A percentile compares a stretch with the other conserved stretches of the same genome.
phyloP scores from a whole-genome alignment of 2,888 invertebrate species.

The Slavum lentiscoides region DNA sequence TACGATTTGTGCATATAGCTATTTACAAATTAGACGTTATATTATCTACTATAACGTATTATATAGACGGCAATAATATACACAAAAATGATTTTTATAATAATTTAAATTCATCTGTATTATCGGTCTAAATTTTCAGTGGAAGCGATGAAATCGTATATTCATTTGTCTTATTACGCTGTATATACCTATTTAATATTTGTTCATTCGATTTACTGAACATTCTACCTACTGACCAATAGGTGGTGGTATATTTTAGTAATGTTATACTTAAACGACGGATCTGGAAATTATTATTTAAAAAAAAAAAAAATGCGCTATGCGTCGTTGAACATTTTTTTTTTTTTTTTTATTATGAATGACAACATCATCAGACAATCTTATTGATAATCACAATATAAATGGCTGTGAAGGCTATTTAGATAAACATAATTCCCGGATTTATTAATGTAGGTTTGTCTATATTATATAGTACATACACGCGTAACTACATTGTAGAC shows the following conservation, averaged over 20 bases:
- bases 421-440: constrained; percentile 20
- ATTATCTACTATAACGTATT: no score
- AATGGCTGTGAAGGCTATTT: constrained; percentile 34
- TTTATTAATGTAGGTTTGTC: background rate
- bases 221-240: no score
- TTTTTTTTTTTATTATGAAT: constrained; percentile 20
- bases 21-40: no score
- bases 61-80: no score
- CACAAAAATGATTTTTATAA: no score
- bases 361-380: constrained; percentile 7
- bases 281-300: background rate
- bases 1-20: no score
- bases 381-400: constrained; percentile 8
- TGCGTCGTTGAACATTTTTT: background rate
- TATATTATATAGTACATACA: background rate
- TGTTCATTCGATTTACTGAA: background rate
- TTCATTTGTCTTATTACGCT: no score
- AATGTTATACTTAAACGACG: no score
- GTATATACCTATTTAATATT: background rate
- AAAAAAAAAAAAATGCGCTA: background rate
- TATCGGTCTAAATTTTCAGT: no score
- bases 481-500: background rate
- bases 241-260: background rate
- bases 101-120: no score
- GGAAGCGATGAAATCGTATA: no score